phyloP scores from a whole-genome alignment of 2,113 vertebrate genomes.

The Mormyrus iriodes region DNA sequence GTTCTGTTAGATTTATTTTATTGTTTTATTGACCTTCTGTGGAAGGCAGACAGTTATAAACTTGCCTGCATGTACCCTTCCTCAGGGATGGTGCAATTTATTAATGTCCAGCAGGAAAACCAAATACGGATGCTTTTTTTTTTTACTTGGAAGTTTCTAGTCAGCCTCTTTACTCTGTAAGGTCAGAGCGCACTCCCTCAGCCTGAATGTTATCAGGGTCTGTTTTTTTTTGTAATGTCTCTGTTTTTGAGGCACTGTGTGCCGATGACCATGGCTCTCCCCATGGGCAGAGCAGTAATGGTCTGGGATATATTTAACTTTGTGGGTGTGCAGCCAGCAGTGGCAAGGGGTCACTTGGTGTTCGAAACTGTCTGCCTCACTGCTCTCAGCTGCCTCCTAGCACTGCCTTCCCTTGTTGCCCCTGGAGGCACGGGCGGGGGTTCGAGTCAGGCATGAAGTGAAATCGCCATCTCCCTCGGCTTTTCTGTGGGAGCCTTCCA shows the following conservation, averaged over 20 bases:
- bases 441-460: not conserved
- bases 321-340: not conserved
- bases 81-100: not conserved
- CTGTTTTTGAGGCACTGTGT: not conserved
- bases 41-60: slow-evolving; percentile 5
- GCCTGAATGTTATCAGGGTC: not conserved
- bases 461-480: not conserved
- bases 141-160: not conserved
- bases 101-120: not conserved
- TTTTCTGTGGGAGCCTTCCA: not conserved
- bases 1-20: not conserved
- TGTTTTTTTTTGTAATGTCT: not conserved
- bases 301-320: not conserved
- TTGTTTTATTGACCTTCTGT: not conserved
- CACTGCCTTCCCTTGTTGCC: not conserved
- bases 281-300: not conserved
- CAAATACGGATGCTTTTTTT: not conserved
- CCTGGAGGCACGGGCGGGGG: not conserved
- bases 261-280: not conserved
- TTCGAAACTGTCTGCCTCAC: not conserved
- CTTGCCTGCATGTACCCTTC: not conserved
- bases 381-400: not conserved
- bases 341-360: not conserved
- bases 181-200: not conserved
- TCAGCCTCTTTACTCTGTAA: not conserved